Evolutionary conservation across 2,113 vertebrate species (phyloP).

Genomic region (Orthonyx spaldingii): DNA sequence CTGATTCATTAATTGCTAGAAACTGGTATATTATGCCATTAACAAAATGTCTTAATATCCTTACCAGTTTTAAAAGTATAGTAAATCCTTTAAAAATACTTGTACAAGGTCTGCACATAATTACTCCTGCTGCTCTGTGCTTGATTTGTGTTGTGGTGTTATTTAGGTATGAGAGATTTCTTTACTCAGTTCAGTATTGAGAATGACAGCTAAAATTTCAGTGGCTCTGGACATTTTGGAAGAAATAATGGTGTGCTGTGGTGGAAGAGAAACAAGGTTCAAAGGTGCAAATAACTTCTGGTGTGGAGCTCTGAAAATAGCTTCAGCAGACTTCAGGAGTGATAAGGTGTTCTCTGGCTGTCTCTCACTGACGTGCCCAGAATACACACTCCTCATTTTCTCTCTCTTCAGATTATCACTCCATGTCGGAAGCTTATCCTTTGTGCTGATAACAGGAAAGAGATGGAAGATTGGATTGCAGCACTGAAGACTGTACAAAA

Average conservation of each 20-base stretch:
- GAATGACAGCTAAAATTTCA: background rate
- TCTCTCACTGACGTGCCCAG: background rate
- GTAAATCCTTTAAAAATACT: background rate
- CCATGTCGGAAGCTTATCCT: conserved; percentile 92
- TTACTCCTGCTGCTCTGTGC: background rate
- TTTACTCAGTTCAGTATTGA: background rate
- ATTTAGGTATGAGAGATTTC: background rate
- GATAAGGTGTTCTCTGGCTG: background rate
- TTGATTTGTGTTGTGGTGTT: background rate
- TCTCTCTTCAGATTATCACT: conserved; percentile 86
- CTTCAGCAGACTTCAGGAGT: background rate
- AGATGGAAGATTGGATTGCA: conserved; percentile 99
- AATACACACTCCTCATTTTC: background rate
- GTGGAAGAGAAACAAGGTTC: background rate
- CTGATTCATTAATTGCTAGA: background rate
- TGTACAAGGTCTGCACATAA: background rate
- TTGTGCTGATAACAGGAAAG: conserved; percentile 95
- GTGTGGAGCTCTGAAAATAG: background rate
- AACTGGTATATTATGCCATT: background rate
- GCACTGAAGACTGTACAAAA: conserved; percentile 90
- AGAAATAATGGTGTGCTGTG: background rate
- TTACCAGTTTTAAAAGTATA: background rate
- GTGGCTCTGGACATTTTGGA: background rate
- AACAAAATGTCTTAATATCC: background rate
- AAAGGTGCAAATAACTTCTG: background rate